Evolutionary conservation across 2,888 invertebrate genomes (phyloP).

Genomic region (Ichneumoninae sp.): DNA sequence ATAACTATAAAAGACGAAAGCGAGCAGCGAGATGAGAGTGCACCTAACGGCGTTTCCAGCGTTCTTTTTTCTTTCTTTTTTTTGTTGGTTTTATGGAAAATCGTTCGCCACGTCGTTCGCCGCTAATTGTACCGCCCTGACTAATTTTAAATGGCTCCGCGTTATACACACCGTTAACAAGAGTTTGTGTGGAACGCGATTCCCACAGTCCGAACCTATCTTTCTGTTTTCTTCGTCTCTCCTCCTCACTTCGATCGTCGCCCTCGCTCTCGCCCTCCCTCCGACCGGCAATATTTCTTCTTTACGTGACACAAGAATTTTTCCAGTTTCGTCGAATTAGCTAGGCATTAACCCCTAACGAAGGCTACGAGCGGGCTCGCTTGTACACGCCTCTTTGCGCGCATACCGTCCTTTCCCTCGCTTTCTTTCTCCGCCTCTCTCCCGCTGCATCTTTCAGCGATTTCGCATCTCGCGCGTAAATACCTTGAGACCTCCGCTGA

Average conservation of each 20-base stretch:
- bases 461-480: slow-evolving; percentile 47
- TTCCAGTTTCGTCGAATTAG: slow-evolving; percentile 82
- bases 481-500: slow-evolving; percentile 58
- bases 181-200: slow-evolving; percentile 35
- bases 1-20: slow-evolving; percentile 5
- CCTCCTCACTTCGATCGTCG: slow-evolving; percentile 17
- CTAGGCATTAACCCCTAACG: slow-evolving; percentile 81
- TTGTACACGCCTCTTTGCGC: slow-evolving; percentile 56
- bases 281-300: slow-evolving; percentile 74
- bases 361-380: slow-evolving; percentile 73
- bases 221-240: slow-evolving; percentile 43
- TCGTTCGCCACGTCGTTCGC: slow-evolving; percentile 65
- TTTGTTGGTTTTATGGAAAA: slow-evolving; percentile 61
- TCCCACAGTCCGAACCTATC: slow-evolving; percentile 12
- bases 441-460: slow-evolving; percentile 6
- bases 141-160: slow-evolving; percentile 66
- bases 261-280: slow-evolving; percentile 56
- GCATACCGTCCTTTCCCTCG: slow-evolving; percentile 25
- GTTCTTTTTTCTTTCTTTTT: background rate
- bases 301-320: slow-evolving; percentile 82
- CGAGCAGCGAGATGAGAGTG: background rate
- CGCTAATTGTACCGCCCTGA: slow-evolving; percentile 63
- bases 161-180: slow-evolving; percentile 53
- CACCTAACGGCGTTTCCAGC: slow-evolving; percentile 5
- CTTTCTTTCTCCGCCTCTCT: slow-evolving; percentile 9